Evolutionary conservation across 2,888 invertebrate genomes (phyloP), one percentile per base, ranked within the genome.

Genomic region (Seira ritae): DNA sequence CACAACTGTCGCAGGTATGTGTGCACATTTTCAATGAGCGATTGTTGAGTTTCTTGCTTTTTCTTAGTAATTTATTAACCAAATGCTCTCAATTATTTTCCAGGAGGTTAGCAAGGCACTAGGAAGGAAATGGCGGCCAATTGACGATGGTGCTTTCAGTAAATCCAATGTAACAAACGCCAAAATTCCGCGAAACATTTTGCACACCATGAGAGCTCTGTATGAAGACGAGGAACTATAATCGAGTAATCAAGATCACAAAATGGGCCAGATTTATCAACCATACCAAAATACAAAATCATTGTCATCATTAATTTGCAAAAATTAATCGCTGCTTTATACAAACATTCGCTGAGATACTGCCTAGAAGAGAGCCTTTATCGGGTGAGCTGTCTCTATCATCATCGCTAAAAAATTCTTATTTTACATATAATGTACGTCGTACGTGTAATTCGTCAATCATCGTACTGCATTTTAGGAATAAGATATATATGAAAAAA

Each of bases 71-170:
- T n/a, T n/a, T n/a, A n/a, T n/a, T n/a, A n/a, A 31, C 31, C 8
- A 17, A 55, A 55, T 12, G 6, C 15, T 1, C n/a, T 2, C 55
- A 55, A 55, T 55, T 55, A 12, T 8, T n/a, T 55, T 55, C 3
- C 81, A 93, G 93, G 93, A 93, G 90, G 92, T 94, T 68, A 92
- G 92, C 86, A 90, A 91, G 84, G 92, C 92, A 86, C 91, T 94
- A 88, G 92, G 92, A 60, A 91, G 91, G 84, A 90, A 91, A 50
- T 94, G 94, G 94, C 91, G 91, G 85, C 93, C 93, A 12, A 86
- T 93, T 1, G 82, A 85, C 15, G 86, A 87, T 67, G 37, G 31
- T 60, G 68, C 37, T 67, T 70, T 37, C 42, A 42, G 55, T 50
- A 80, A 80, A 72, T 20, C 62, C 19, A 66, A 71, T 60, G 19